Evolutionary conservation across 2,888 invertebrate genomes (phyloP), one percentile per base, ranked within the genome.

Genomic region (Scaptomyza reducta): DNA sequence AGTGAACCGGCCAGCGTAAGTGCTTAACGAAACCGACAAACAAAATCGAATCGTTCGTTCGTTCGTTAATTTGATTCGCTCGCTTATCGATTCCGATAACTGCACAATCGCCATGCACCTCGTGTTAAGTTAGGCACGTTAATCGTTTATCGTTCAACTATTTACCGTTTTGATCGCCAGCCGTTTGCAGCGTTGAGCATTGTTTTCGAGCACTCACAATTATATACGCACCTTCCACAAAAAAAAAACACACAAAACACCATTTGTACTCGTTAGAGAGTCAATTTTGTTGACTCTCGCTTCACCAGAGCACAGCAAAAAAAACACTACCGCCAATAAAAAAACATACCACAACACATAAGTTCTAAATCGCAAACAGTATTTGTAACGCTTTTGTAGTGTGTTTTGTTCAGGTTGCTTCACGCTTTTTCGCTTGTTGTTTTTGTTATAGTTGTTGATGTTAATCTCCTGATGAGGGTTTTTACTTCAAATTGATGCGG

Each of bases 1-100:
- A 86, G 85, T 70, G 88, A 85, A 73, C 88, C 85, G 80, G 88
- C 74, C 83, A 89, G 90, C 87, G 90, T 90, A 90, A 90, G 90
- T 90, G 66, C 63, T 68, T 47, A 54, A 45, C 44, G 49, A 74
- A 31, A 50, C 42, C 47, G 46, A 54, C 56, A 49, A 25, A 35
- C 4, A 13, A 42, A 41, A 29, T 9, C 35, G n/a, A 49, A 31
- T 27, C 51, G 70, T 41, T 65, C 38, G 42, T 50, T 57, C 60
- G 53, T 46, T 46, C 44, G 35, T 70, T 58, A 50, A 31, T 47
- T 61, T 47, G 45, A 51, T 58, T 55, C 60, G 66, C 53, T 65
- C 60, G 73, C 73, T 64, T 76, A 76, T 76, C 74, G 74, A 66
- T 66, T 40, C 59, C 67, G 74, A 74, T 72, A 73, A 58, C 33